phyloP scores from a whole-genome alignment of 2,113 vertebrate genomes.

The Tringa solitaria region DNA sequence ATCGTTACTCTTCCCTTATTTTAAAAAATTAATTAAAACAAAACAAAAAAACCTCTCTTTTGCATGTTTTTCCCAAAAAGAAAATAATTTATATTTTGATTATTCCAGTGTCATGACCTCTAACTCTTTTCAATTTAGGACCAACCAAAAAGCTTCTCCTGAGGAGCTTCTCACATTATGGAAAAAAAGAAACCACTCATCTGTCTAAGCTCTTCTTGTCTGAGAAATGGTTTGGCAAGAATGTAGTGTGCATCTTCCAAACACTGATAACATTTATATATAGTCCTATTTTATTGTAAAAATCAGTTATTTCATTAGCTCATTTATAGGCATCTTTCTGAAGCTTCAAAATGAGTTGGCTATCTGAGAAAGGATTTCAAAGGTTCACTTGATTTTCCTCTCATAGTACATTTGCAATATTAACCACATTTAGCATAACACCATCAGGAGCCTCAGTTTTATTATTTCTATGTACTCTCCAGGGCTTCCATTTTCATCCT shows the following conservation, averaged over 20 bases:
- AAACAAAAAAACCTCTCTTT: background rate
- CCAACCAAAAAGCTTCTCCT: background rate
- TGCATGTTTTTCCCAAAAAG: background rate
- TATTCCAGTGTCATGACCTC: background rate
- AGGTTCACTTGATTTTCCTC: slow-evolving; percentile 23
- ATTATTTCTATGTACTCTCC: slow-evolving; percentile 36
- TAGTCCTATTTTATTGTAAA: background rate
- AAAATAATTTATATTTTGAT: background rate
- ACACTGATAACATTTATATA: background rate
- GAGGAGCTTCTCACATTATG: background rate
- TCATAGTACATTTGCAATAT: background rate
- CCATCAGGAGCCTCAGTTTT: background rate
- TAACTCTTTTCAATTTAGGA: background rate
- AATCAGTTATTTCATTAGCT: background rate
- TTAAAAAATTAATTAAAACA: background rate
- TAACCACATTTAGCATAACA: slow-evolving; percentile 19
- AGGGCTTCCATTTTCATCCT: slow-evolving; percentile 58
- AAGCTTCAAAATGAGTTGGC: slow-evolving; percentile 40
- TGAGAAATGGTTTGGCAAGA: background rate
- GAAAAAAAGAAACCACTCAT: background rate
- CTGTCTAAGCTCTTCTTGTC: background rate
- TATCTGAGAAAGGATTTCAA: slow-evolving; percentile 32
- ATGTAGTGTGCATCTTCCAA: background rate
- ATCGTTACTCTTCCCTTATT: background rate
- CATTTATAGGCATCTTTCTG: background rate